Evolutionary conservation across 2,113 vertebrate genomes (phyloP), one percentile per base, ranked within the genome.

Genomic region (Gopherus evgoodei): DNA sequence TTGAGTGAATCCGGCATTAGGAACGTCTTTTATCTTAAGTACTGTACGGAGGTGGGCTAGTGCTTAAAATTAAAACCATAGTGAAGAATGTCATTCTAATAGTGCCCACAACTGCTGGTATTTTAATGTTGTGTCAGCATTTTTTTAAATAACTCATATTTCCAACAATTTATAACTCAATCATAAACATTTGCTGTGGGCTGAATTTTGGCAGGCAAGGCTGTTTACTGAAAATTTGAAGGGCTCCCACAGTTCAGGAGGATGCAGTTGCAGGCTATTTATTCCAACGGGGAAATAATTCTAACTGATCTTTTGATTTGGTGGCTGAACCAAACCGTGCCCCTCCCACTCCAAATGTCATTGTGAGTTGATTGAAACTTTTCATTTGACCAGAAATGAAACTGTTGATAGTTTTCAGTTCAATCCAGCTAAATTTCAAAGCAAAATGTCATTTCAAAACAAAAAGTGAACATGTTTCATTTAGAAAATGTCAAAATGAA

Each of bases 101-200:
- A 87, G 78, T 85, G 12, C 75, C 52, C 65, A 54, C 76, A 86
- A 72, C 29, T 92, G 78, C 62, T 56, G 69, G 9, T 84, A 3
- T 90, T 92, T 94, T 96, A 88, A 89, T 92, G n/a, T 87, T 78
- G 2, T 29, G 81, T 47, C 91, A 65, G 85, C 69, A 22, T 95
- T 96, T 91, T 84, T 80, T 35, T 86, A 91, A 76, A 88, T 95
- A 96, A 59, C 72, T 91, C 42, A 1, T 90, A 92, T 69, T 95
- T 90, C n/a, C 35, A 90, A 80, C 47, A 42, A 90, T 97, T 96
- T 95, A 93, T 97, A 92, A 90, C 95, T 93, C 78, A 65, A 81
- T 86, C 3, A 29, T 19, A 89, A 69, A 93, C 94, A 62, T 82
- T 5, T 89, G 38, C 83, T 90, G 29, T 96, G 78, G 69, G 56